Percentiles rank a stretch among this genome's conserved stretches.
phyloP scores from a whole-genome alignment of 2,888 invertebrate species.

The Busseola fusca region DNA sequence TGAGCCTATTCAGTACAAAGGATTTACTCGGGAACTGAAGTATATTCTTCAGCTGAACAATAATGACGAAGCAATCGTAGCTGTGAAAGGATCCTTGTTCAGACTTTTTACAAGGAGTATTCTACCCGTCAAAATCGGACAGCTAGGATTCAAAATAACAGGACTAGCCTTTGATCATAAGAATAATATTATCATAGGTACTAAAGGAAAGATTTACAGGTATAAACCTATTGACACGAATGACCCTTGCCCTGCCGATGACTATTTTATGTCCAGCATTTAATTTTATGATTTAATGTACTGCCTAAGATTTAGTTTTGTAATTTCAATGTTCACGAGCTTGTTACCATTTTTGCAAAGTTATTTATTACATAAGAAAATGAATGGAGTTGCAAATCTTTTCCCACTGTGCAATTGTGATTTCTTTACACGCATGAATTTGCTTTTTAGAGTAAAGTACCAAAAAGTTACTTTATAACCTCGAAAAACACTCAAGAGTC shows the following conservation, averaged over 20 bases:
- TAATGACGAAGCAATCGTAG: conserved; percentile 82
- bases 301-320: conserved; percentile 1
- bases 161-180: conserved; percentile 80
- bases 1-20: conserved; percentile 84
- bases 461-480: not conserved
- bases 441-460: not conserved
- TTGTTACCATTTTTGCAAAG: not conserved
- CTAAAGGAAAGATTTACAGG: conserved; percentile 84
- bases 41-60: conserved; percentile 80
- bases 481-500: not conserved
- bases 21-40: conserved; percentile 82
- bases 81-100: conserved; percentile 82
- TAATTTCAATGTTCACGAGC: not conserved
- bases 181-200: conserved; percentile 82
- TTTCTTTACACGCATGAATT: not conserved
- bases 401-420: not conserved
- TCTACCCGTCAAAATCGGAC: conserved; percentile 80
- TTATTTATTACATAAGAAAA: conserved; percentile 6
- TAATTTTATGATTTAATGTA: conserved; percentile 55
- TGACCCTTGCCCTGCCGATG: conserved; percentile 83
- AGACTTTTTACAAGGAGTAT: conserved; percentile 76
- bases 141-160: conserved; percentile 83
- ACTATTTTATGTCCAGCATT: conserved; percentile 84
- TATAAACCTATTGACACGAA: conserved; percentile 79
- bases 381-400: not conserved